Percentiles rank a stretch among this genome's conserved stretches.
Evolutionary conservation across 2,797 vertebrate genomes (phyloP).

Genomic region (Chiloscyllium punctatum): DNA sequence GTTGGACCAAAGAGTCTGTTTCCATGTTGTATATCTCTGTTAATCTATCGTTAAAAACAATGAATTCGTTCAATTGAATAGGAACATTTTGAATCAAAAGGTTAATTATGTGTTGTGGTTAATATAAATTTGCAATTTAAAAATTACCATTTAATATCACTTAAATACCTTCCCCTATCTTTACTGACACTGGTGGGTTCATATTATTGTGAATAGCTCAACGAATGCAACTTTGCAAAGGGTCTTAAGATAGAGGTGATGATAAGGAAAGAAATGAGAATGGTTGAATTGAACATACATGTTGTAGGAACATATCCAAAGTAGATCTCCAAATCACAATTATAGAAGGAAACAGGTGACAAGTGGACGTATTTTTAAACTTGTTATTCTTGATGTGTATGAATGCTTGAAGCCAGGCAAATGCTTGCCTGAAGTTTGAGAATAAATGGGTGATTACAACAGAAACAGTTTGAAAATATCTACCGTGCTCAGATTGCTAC

Average conservation of each 20-base stretch:
- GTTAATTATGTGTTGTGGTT: background rate
- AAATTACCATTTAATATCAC: background rate
- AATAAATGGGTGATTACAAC: background rate
- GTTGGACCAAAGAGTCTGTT: too few relatives aligned
- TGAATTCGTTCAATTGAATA: background rate
- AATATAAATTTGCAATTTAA: background rate
- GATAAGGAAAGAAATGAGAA: background rate
- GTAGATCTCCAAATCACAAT: background rate
- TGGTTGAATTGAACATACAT: background rate
- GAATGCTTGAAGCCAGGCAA: background rate
- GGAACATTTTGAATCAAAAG: background rate
- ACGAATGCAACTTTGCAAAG: background rate
- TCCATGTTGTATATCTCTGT: too few relatives aligned
- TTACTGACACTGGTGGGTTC: background rate
- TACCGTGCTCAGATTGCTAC: background rate
- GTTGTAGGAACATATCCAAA: background rate
- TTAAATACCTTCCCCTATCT: background rate
- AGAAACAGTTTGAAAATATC: conserved; percentile 12
- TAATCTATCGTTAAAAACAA: background rate
- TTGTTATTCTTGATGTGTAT: background rate
- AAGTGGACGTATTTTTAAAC: background rate
- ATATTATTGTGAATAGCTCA: background rate
- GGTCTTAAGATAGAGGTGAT: background rate
- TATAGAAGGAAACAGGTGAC: background rate
- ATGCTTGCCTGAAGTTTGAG: background rate